A percentile compares a stretch with the other conserved stretches of the same genome.
Conservation (phyloP, 2,797 vertebrate genomes). For the Neostethus bicornis region DNA sequence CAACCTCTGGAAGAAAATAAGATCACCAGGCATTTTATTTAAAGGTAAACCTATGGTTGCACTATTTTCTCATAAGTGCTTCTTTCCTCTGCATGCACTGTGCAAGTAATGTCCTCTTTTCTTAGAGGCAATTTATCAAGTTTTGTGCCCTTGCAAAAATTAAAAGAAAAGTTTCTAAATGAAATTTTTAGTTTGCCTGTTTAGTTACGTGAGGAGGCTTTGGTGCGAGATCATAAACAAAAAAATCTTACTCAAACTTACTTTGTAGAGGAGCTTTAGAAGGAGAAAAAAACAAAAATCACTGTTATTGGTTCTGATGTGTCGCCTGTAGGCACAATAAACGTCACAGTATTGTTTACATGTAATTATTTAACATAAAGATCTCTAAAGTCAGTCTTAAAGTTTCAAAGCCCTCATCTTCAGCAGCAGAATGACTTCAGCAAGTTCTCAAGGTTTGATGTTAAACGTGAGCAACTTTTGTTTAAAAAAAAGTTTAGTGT, state of each 20-base stretch:
- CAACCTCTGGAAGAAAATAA: constrained; percentile 51
- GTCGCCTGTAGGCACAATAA: constrained; percentile 49
- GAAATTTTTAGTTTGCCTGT: constrained; percentile 2
- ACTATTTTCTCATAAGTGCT: constrained; percentile 68
- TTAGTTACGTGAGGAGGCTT: constrained; percentile 14
- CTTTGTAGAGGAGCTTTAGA: background rate
- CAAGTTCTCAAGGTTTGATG: constrained; percentile 2
- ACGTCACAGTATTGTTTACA: constrained; percentile 33
- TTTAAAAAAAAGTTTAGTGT: constrained; percentile 46
- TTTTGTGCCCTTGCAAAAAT: constrained; percentile 28
- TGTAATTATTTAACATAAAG: constrained; percentile 14
- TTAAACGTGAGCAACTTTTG: constrained; percentile 38
- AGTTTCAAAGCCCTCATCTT: constrained; percentile 11
- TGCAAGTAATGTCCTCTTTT: constrained; percentile 47
- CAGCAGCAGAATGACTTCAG: constrained; percentile 22
- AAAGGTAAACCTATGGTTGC: constrained; percentile 59
- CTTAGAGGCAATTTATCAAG: constrained; percentile 25
- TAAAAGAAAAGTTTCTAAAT: constrained; percentile 1
- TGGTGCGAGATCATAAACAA: constrained; percentile 20
- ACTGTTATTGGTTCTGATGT: background rate
- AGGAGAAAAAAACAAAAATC: background rate
- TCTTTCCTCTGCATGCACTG: constrained; percentile 62
- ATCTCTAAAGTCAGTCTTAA: constrained; percentile 15
- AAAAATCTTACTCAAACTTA: constrained; percentile 2
- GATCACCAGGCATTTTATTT: constrained; percentile 52